A percentile compares a stretch with the other conserved stretches of the same genome.
Conservation (phyloP, 2,888 invertebrate species). For the Anaspis maculata region DNA sequence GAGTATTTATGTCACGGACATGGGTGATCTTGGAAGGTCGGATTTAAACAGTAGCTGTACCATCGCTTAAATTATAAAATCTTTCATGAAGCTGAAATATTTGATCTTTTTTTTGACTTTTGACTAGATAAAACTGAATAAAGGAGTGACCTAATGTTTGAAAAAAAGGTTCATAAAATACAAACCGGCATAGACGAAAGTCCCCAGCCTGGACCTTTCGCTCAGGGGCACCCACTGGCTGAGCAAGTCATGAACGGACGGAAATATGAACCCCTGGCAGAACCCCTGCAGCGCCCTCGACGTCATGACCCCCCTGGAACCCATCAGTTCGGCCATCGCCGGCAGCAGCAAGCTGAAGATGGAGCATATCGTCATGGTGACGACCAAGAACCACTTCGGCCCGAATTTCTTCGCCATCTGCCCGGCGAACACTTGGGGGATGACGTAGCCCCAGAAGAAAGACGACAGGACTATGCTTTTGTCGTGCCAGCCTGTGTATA, state of each 20-base stretch:
- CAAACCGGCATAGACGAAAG: constrained; percentile 55
- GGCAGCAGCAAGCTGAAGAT: constrained; percentile 63
- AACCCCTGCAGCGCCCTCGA: constrained; percentile 68
- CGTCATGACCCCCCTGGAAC: constrained; percentile 54
- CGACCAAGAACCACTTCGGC: constrained; percentile 57
- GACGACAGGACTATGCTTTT: constrained; percentile 57
- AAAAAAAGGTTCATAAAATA: too few species aligned
- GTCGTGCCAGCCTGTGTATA: constrained; percentile 48
- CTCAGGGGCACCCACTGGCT: constrained; percentile 69
- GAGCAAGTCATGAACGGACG: constrained; percentile 61
- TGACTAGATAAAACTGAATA: too few species aligned
- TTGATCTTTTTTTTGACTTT: too few species aligned
- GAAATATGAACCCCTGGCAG: constrained; percentile 65
- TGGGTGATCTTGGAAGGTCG: too few species aligned
- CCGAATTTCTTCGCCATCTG: constrained; percentile 66
- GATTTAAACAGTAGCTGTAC: too few species aligned
- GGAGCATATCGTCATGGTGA: constrained; percentile 52
- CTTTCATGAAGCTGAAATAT: too few species aligned
- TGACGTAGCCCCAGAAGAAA: constrained; percentile 73
- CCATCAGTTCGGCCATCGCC: constrained; percentile 55
- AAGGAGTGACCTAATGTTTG: too few species aligned
- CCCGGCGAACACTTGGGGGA: constrained; percentile 65
- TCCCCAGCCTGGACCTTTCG: constrained; percentile 62
- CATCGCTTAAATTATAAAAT: too few species aligned
- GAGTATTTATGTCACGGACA: too few species aligned